These are phyloP conservation scores for Oreochromis grahami DNA, from an alignment of 2,797 vertebrate genomes.

Conservation along the genomic window DNA sequence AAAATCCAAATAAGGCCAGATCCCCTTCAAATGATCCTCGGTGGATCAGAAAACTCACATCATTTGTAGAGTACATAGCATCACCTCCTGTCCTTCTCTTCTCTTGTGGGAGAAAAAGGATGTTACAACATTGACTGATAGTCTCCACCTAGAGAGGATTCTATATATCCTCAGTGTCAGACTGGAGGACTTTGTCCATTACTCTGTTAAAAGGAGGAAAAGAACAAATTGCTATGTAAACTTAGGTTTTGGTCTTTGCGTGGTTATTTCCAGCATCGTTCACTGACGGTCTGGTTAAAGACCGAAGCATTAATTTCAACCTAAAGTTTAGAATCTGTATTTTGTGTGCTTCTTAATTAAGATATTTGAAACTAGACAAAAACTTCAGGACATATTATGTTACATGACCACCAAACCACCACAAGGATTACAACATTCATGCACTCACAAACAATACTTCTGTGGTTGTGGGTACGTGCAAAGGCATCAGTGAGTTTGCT, in stretches of 20 bases:
- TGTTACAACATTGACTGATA: not conserved
- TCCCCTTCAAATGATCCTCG: not conserved
- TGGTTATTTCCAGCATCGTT: not conserved
- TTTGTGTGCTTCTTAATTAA: not conserved
- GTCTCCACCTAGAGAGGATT: not conserved
- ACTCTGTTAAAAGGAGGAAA: not conserved
- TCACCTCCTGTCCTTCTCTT: not conserved
- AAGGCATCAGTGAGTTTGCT: not conserved
- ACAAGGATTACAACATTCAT: not conserved
- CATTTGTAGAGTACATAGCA: not conserved
- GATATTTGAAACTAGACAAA: not conserved
- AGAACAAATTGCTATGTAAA: not conserved
- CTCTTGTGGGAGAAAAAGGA: not conserved
- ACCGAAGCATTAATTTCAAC: not conserved
- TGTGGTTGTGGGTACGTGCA: not conserved
- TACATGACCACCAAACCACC: not conserved
- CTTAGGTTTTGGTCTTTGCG: not conserved
- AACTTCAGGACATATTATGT: not conserved
- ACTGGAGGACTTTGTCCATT: not conserved
- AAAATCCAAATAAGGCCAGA: not conserved
- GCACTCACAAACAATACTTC: not conserved
- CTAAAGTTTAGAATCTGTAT: not conserved
- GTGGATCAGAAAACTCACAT: not conserved
- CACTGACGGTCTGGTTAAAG: not conserved
- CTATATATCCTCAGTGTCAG: not conserved